phyloP scores from a whole-genome alignment of 2,113 vertebrate species.

The Pygoscelis adeliae region DNA sequence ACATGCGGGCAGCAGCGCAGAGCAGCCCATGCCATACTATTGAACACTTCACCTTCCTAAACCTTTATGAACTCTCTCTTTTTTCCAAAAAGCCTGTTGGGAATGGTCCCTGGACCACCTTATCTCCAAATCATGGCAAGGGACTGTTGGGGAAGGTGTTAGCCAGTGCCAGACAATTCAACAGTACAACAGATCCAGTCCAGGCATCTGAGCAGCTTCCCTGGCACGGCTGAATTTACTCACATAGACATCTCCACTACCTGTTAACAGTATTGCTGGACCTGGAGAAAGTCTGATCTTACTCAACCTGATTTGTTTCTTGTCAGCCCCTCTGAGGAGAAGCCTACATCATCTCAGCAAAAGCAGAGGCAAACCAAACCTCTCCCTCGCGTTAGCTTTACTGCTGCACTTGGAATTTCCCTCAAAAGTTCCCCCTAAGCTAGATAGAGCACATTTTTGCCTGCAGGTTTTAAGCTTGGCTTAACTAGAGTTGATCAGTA shows the following conservation, averaged over 20 bases:
- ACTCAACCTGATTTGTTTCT: neutral
- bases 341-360: neutral
- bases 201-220: neutral
- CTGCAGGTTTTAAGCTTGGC: neutral
- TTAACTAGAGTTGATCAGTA: neutral
- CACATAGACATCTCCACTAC: neutral
- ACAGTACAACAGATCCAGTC: neutral
- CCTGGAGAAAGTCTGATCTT: neutral
- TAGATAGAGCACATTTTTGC: neutral
- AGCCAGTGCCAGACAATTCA: neutral
- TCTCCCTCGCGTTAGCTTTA: neutral
- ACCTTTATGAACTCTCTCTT: neutral
- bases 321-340: neutral
- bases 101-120: neutral
- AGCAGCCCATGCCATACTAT: neutral
- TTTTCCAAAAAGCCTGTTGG: neutral
- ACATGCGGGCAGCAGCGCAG: rapidly evolving
- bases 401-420: neutral
- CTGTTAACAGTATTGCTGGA: neutral
- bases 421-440: neutral
- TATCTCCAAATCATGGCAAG: neutral
- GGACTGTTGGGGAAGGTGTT: neutral
- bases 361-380: neutral
- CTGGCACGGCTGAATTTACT: neutral
- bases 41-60: neutral